phyloP scores from a whole-genome alignment of 2,113 vertebrate species.

The Candoia aspera region DNA sequence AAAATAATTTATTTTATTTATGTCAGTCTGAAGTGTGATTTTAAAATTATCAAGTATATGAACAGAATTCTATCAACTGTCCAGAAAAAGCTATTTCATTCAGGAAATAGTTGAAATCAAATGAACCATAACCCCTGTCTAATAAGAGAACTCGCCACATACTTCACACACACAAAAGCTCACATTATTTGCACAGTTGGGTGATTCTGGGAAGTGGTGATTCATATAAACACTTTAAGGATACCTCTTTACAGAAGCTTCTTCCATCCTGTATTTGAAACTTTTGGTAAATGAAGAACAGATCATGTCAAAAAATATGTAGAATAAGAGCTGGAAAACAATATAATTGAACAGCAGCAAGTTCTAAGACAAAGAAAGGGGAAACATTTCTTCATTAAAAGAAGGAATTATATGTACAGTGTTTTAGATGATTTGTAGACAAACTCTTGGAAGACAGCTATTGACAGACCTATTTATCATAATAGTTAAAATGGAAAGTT shows the following conservation, averaged over 20 bases:
- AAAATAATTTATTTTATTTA: constrained; percentile 42
- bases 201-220: neutral
- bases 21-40: neutral
- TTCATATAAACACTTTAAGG: constrained; percentile 21
- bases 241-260: neutral
- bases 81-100: constrained; percentile 1
- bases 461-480: neutral
- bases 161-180: too few relatives aligned
- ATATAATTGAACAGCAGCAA: neutral
- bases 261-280: neutral
- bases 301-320: neutral
- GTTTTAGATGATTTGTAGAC: neutral
- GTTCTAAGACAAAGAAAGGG: neutral
- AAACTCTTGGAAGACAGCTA: neutral
- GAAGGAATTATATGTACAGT: neutral
- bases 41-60: constrained; percentile 26
- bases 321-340: neutral
- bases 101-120: constrained; percentile 24
- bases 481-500: neutral
- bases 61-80: neutral
- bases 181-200: neutral
- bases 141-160: neutral
- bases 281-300: neutral
- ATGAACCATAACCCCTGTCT: neutral
- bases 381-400: neutral